Evolutionary conservation across 2,113 vertebrate species (phyloP).

Genomic region (Chinchilla lanigera): DNA sequence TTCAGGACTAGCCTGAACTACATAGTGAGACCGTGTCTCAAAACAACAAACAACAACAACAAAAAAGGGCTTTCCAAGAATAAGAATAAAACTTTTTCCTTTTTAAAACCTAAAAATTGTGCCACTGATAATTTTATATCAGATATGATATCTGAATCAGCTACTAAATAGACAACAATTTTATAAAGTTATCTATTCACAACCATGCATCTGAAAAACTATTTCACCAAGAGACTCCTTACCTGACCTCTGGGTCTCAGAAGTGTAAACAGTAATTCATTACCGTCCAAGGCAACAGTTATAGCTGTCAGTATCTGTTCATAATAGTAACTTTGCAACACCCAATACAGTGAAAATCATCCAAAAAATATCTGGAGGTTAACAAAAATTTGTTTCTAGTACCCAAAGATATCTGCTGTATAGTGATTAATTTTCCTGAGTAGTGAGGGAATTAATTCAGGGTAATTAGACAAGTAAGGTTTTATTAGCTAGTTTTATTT

Average conservation of each 20-base stretch:
- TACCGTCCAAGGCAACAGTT: background rate
- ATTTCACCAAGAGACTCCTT: conserved; percentile 30
- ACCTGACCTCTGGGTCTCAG: background rate
- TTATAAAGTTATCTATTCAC: conserved; percentile 12
- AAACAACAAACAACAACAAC: background rate
- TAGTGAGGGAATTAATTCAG: background rate
- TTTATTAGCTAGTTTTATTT: background rate
- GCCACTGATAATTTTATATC: conserved; percentile 26
- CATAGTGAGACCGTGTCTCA: background rate
- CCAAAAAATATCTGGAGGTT: background rate
- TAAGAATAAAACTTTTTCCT: conserved; percentile 12
- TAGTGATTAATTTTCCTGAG: background rate
- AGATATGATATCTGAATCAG: conserved; percentile 44
- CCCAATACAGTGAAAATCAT: background rate
- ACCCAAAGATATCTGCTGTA: background rate
- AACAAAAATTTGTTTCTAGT: background rate
- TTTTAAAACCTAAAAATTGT: background rate
- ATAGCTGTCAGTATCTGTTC: background rate
- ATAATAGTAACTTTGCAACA: background rate
- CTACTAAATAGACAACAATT: conserved; percentile 37
- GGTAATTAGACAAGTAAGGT: background rate
- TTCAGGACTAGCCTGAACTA: background rate
- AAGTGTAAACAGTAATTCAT: background rate
- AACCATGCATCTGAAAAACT: conserved; percentile 29
- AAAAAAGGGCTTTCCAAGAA: background rate